A percentile compares a stretch with the other conserved stretches of the same genome.
Evolutionary conservation across 2,113 vertebrate genomes (phyloP).

Genomic region (Malurus cyaneus): DNA sequence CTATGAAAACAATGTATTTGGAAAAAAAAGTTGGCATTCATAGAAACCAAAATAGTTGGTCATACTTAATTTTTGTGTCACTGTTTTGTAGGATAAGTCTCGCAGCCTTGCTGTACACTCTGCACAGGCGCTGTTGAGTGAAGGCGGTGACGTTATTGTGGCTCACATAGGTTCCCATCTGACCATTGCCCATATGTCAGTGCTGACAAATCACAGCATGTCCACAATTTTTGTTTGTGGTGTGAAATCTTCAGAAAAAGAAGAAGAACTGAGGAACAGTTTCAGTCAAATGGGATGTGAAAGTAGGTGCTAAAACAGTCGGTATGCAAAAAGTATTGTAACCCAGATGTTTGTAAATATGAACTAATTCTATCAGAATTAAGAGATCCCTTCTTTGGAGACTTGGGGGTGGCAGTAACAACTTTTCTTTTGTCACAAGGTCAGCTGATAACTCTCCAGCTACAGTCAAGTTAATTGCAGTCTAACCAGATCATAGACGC

Average conservation of each 20-base stretch:
- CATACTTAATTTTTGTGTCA: background rate
- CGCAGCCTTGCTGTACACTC: slow-evolving; percentile 84
- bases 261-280: slow-evolving; percentile 72
- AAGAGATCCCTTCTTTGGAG: background rate
- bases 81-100: slow-evolving; percentile 84
- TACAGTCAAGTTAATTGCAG: background rate
- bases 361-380: background rate
- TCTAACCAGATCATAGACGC: background rate
- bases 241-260: slow-evolving; percentile 66
- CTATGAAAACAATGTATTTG: background rate
- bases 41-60: background rate
- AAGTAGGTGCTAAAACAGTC: slow-evolving; percentile 75
- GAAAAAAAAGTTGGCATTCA: background rate
- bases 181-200: slow-evolving; percentile 83
- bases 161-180: slow-evolving; percentile 79
- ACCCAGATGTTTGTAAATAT: background rate
- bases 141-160: slow-evolving; percentile 80
- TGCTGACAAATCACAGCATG: slow-evolving; percentile 56
- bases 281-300: slow-evolving; percentile 81
- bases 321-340: background rate
- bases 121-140: slow-evolving; percentile 72
- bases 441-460: background rate
- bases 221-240: slow-evolving; percentile 82
- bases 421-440: background rate
- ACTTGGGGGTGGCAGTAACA: background rate